Evolutionary conservation across 2,797 vertebrate species (phyloP).

Genomic region (Lophura swinhoii): DNA sequence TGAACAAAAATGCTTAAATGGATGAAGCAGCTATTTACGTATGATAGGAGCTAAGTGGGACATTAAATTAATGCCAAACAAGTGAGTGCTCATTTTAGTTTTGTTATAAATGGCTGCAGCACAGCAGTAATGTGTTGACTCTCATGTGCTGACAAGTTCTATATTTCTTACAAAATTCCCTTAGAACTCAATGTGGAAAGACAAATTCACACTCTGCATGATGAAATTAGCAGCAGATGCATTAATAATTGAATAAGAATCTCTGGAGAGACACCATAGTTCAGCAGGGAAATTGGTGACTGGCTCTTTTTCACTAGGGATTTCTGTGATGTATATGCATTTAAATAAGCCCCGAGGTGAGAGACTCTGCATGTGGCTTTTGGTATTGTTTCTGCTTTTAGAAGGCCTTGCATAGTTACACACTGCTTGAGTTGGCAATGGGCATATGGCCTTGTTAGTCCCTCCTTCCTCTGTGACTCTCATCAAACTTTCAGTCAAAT

Average conservation of each 20-base stretch:
- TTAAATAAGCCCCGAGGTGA: not conserved
- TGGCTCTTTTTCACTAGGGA: slow-evolving; percentile 20
- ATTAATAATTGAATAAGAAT: slow-evolving; percentile 66
- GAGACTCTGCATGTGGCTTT: not conserved
- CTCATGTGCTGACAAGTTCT: slow-evolving; percentile 56
- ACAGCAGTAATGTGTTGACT: slow-evolving; percentile 60
- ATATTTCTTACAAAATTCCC: slow-evolving; percentile 67
- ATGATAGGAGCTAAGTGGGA: slow-evolving; percentile 71
- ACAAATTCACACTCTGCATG: slow-evolving; percentile 61
- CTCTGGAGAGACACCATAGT: slow-evolving; percentile 35
- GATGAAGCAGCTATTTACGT: slow-evolving; percentile 69
- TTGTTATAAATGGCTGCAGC: slow-evolving; percentile 60
- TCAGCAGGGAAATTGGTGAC: slow-evolving; percentile 15
- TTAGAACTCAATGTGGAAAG: slow-evolving; percentile 36
- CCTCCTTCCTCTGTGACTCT: not conserved
- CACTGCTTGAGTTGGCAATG: not conserved
- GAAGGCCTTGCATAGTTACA: not conserved
- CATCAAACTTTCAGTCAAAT: not conserved
- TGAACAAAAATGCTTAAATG: slow-evolving; percentile 65
- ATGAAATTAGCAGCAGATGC: slow-evolving; percentile 69
- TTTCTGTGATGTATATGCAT: not conserved
- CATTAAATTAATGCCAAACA: slow-evolving; percentile 77
- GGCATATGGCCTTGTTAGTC: not conserved
- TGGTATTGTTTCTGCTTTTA: not conserved
- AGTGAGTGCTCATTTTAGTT: slow-evolving; percentile 70